phyloP scores from a whole-genome alignment of 2,888 invertebrate species.

The Pterostichus madidus region DNA sequence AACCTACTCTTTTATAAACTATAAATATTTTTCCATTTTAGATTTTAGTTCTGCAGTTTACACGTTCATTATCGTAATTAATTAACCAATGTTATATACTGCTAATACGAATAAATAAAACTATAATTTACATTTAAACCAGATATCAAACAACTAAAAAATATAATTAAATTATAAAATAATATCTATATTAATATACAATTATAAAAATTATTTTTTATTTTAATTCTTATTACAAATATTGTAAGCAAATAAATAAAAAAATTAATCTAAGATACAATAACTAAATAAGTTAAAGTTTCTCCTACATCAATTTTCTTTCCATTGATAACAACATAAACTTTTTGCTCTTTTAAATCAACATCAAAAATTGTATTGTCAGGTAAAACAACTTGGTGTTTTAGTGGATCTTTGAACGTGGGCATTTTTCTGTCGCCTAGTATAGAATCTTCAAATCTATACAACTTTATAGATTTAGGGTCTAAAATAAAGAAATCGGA shows the following conservation, averaged over 20 bases:
- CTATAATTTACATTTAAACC: too few relatives aligned
- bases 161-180: too few relatives aligned
- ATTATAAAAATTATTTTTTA: too few relatives aligned
- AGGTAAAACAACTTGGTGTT: constrained; percentile 80
- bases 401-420: constrained; percentile 81
- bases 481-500: constrained; percentile 78
- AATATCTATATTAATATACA: too few relatives aligned
- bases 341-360: constrained; percentile 77
- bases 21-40: too few relatives aligned
- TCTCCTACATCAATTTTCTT: constrained; percentile 78
- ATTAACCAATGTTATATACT: too few relatives aligned
- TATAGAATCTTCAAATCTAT: constrained; percentile 88
- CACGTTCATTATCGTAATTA: too few relatives aligned
- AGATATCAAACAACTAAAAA: too few relatives aligned
- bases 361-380: constrained; percentile 78
- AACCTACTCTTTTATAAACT: too few relatives aligned
- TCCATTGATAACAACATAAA: constrained; percentile 77
- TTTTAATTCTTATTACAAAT: constrained; percentile 22
- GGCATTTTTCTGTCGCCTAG: constrained; percentile 90
- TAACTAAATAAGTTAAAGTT: constrained; percentile 72
- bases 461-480: constrained; percentile 82
- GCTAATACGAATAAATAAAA: too few relatives aligned
- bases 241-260: constrained; percentile 14
- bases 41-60: too few relatives aligned
- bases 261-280: constrained; percentile 8